These are phyloP conservation scores for Nasonia giraulti DNA, from an alignment of 1,140 invertebrate species.

Conservation along the genomic window DNA sequence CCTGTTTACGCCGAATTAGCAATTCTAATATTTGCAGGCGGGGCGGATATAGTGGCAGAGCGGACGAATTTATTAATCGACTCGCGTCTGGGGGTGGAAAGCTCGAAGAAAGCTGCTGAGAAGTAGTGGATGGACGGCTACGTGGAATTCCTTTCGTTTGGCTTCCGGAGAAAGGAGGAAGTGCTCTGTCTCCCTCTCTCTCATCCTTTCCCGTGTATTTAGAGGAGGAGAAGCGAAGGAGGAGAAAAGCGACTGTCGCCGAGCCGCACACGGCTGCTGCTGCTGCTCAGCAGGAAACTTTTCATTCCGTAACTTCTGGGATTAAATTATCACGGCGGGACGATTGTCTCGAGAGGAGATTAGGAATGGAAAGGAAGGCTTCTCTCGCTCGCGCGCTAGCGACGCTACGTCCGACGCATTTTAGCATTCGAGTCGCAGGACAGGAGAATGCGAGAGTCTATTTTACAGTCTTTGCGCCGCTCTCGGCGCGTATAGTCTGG, in stretches of 20 bases:
- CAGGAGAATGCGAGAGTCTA: slow-evolving; percentile 4
- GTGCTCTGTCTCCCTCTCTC: background rate
- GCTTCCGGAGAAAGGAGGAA: slow-evolving; percentile 16
- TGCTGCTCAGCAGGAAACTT: slow-evolving; percentile 66
- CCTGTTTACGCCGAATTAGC: slow-evolving; percentile 62
- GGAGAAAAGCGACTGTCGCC: slow-evolving; percentile 49
- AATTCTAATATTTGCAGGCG: slow-evolving; percentile 61
- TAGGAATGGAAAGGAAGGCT: slow-evolving; percentile 62
- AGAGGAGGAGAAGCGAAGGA: slow-evolving; percentile 37
- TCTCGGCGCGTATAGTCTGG: background rate
- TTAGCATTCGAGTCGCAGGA: slow-evolving; percentile 32
- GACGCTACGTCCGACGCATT: slow-evolving; percentile 51
- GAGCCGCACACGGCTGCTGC: slow-evolving; percentile 57
- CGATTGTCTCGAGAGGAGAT: slow-evolving; percentile 68
- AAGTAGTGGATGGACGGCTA: slow-evolving; percentile 22
- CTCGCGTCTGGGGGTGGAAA: slow-evolving; percentile 39
- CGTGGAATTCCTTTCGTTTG: slow-evolving; percentile 41
- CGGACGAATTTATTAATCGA: slow-evolving; percentile 63
- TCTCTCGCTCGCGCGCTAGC: slow-evolving; percentile 12
- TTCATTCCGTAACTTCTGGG: slow-evolving; percentile 70
- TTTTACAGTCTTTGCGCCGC: slow-evolving; percentile 37
- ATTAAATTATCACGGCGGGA: slow-evolving; percentile 70
- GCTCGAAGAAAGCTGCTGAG: slow-evolving; percentile 21
- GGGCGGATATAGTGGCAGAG: background rate
- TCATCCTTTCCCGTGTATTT: slow-evolving; percentile 2